Evolutionary conservation across 2,888 invertebrate species (phyloP), one percentile per base, ranked within the genome.

Genomic region (Lepidocyrtoides sp.): DNA sequence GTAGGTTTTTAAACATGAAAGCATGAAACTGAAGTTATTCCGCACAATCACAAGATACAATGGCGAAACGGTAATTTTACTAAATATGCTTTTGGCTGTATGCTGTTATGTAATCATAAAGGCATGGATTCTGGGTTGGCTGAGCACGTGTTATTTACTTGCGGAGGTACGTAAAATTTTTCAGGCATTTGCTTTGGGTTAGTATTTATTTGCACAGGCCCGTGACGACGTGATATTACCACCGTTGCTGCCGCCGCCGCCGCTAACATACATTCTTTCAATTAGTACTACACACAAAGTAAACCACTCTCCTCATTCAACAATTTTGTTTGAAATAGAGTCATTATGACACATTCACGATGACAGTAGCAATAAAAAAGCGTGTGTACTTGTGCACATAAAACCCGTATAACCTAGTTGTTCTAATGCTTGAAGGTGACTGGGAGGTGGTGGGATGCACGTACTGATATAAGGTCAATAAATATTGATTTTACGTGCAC

Each of bases 341-440:
- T 12, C 66, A 66, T 66, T 83, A 83, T 63, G 66, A 23, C 66
- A 48, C 17, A 51, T 77, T 77, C 77, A 51, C 32, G 77, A 82
- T 82, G 63, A 44, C 66, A 48, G 20, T 32, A 51, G 23, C 41
- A 72, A 85, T 77, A 75, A 75, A 26, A 60, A n/a, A 63, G 77
- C 36, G 79, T 51, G 26, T 32, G 69, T 81, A 81, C 88, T 88
- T 82, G 82, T 44, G 72, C 81, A 32, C 51, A 41, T 81, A 72
- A 82, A 82, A 14, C 82, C 82, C 89, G 72, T 60, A 75, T 89
- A 89, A 89, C 89, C 89, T 51, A 82, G 29, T 82, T 89, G 75
- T 29, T 36, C 81, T 82, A 72, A 72, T 32, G 72, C 89, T 82
- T 89, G 89, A 89, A 89, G 89, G 89, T 82, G 57, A 88, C 87